Base-by-base conservation (phyloP, 92 coral and sea anemone genomes). In the Zoanthus solanderi region DNA sequence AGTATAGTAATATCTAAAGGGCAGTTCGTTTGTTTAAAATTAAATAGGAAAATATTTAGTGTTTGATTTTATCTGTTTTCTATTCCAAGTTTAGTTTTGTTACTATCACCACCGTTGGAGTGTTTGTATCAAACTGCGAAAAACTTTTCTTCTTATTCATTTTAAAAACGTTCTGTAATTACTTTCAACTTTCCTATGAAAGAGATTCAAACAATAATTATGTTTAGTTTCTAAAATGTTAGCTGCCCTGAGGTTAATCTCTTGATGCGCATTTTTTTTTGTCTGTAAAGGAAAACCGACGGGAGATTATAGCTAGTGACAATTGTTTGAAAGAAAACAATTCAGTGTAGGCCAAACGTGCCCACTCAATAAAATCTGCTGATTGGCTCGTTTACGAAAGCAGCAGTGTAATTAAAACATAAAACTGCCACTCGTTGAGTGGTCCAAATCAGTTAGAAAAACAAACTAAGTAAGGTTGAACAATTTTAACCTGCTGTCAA, bases 351-450 rank as follows among this genome's bases (percentile, higher is more conserved):
- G 84, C 65, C 6, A 37, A 72, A 37, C 84, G 61, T 72, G 53
- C 84, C 84, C 61, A 9, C n/a, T n/a, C 14, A 4, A 9, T 32
- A 79, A 79, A 0, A 32, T 17, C 42, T 29, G 8, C 9, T 37
- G 52, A 79, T 79, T 60, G 84, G 84, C n/a, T 42, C 18, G 28
- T 42, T 32, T 32, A 34, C 42, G 60, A 79, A 79, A 48, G 16
- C 9, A 9, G 23, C 16, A 16, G 50, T 79, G 6, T 18, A 11
- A 56, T 14, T 42, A 56, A 18, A 13, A 13, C 18, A 58, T 79
- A 16, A 45, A 78, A 31, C 9, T 53, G 37, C 13, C 30, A 47
- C 29, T 75, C 28, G 18, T 63, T 7, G 9, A 63, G 69, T 63
- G 69, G 31, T 17, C 31, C 17, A 63, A n/a, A 63, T n/a, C 54